These are phyloP conservation scores for Acestrorhynchus altus DNA, from an alignment of 2,797 vertebrate species.

Conservation along the genomic window DNA sequence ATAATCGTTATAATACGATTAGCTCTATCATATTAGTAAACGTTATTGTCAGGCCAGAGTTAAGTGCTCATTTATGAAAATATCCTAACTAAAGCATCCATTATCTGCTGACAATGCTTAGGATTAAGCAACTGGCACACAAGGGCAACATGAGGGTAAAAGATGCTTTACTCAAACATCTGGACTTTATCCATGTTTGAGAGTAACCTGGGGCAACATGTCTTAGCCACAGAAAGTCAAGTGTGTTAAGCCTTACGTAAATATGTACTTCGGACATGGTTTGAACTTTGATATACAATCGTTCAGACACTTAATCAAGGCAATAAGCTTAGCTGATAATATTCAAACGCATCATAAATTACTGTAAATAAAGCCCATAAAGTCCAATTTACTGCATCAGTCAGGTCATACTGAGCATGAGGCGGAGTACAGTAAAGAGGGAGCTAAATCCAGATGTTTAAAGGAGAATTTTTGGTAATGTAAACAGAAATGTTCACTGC, in stretches of 20 bases:
- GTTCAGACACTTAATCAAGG: neutral
- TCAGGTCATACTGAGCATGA: neutral
- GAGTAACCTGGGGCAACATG: neutral
- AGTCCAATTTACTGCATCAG: too few species aligned
- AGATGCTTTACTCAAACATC: neutral
- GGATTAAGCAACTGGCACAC: neutral
- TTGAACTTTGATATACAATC: neutral
- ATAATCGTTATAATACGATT: conserved; percentile 4
- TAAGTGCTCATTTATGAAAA: neutral
- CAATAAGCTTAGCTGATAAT: neutral
- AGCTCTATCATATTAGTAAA: neutral
- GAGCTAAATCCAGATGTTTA: neutral
- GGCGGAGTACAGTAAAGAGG: neutral
- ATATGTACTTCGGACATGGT: neutral
- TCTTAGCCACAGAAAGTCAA: neutral
- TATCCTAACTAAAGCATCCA: neutral
- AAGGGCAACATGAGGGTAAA: neutral
- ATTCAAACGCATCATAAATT: neutral
- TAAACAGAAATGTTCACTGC: too few species aligned
- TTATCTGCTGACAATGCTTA: neutral
- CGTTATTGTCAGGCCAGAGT: neutral
- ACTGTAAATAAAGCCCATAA: too few species aligned
- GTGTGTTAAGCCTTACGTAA: neutral
- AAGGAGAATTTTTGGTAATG: too few species aligned
- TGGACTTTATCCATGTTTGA: neutral